phyloP scores from a whole-genome alignment of 2,888 invertebrate genomes.

The Cephalotes varians region DNA sequence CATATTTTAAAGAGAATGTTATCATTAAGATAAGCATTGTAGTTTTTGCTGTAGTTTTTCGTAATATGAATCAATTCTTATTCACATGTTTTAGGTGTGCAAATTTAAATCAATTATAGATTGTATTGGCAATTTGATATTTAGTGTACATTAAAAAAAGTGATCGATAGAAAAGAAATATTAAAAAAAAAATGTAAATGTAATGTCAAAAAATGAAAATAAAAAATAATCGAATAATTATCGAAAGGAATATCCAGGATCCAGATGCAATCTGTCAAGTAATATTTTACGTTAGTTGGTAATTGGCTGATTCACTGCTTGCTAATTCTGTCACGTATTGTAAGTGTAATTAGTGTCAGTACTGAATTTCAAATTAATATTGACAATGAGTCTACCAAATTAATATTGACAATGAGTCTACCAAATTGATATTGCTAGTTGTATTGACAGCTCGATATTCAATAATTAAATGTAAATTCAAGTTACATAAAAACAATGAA shows the following conservation, averaged over 20 bases:
- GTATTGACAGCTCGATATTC: slow-evolving; percentile 4
- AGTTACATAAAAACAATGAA: not conserved
- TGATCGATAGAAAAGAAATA: not conserved
- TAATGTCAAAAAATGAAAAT: not conserved
- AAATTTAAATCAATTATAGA: not conserved
- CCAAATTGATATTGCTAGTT: not conserved
- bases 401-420: slow-evolving; percentile 17
- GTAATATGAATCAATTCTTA: not conserved
- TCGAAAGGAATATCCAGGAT: not conserved
- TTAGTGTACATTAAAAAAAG: not conserved
- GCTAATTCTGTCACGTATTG: slow-evolving; percentile 18
- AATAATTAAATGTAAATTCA: not conserved
- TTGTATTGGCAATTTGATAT: not conserved
- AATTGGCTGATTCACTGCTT: slow-evolving; percentile 14
- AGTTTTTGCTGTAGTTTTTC: not conserved
- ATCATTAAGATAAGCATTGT: not conserved
- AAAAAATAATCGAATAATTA: not conserved
- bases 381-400: slow-evolving; percentile 8
- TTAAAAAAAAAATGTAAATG: not conserved
- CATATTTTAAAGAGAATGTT: not conserved
- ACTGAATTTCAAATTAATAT: slow-evolving; percentile 24
- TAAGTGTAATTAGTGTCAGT: slow-evolving; percentile 6
- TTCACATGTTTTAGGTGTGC: not conserved
- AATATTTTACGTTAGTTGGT: slow-evolving; percentile 1
- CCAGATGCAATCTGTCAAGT: not conserved